These are phyloP conservation scores for Gerris lacustris DNA, from an alignment of 2,888 invertebrate species.

Conservation along the genomic window DNA sequence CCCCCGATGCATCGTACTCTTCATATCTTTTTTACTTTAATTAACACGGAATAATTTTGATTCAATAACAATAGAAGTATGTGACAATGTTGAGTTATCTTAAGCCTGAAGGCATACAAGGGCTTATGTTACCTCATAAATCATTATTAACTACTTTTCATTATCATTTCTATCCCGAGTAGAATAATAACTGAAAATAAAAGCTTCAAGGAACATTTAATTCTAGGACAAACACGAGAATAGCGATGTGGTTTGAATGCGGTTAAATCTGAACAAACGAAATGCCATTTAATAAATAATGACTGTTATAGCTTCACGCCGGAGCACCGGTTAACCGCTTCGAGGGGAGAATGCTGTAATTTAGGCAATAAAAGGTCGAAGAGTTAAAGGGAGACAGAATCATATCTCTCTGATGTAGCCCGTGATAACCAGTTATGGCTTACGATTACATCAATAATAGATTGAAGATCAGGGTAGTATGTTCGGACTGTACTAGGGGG, in stretches of 20 bases:
- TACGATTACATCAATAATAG: constrained; percentile 5
- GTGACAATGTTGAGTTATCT: too few relatives aligned
- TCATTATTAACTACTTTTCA: too few relatives aligned
- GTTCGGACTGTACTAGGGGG: too few relatives aligned
- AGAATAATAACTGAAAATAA: neutral
- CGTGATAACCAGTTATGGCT: neutral
- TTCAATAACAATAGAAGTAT: too few relatives aligned
- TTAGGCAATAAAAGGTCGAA: neutral
- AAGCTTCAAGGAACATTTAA: neutral
- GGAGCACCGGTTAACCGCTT: neutral
- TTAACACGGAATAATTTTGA: too few relatives aligned
- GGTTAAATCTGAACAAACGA: neutral
- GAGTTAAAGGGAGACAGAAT: neutral
- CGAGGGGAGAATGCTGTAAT: neutral
- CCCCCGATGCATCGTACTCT: too few relatives aligned
- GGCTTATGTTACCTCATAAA: too few relatives aligned
- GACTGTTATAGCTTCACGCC: neutral
- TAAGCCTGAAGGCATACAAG: too few relatives aligned
- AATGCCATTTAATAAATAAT: constrained; percentile 1
- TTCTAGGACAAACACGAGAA: neutral
- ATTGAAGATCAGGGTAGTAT: neutral
- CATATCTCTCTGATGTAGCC: neutral
- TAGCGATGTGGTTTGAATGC: too few relatives aligned
- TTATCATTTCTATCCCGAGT: neutral
- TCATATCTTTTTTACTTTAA: too few relatives aligned